Evolutionary conservation across 1,140 invertebrate species (phyloP), one percentile per base, ranked within the genome.

Genomic region (Leptinotarsa lineolata): DNA sequence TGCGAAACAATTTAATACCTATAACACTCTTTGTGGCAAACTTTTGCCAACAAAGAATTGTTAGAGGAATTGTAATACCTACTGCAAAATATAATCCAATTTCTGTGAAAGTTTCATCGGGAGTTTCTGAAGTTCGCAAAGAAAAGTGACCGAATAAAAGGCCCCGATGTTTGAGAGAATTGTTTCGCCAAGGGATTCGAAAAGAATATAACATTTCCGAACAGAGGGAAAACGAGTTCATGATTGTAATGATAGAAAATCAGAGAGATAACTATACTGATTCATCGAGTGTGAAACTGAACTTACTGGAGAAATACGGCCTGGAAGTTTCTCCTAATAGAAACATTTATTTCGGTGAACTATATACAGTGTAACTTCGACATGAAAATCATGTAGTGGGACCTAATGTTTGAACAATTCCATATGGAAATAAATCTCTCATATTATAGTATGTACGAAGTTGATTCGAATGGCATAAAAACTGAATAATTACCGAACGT

Each of bases 21-120:
- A 66, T 66, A 66, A 66, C 22, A 66, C 24, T 66, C 64, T 66
- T 66, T 66, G 64, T 66, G 64, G 64, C n/a, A 8, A 66, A 66
- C 64, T 66, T 66, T 66, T 46, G 12, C 39, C 64, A 66, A 66
- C 64, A 39, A 44, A 44, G 64, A 39, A 66, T 66, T 66, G 64
- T 39, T 66, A 16, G 39, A 30, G 39, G 18, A 66, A 66, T 39
- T 66, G 64, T 66, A 66, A 66, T 66, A 66, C 64, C 64, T 18
- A 39, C 64, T 30, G 64, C 22, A 39, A 66, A 66, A 66, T 39
- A 66, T 66, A 66, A 66, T 66, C 64, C 39, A 66, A 66, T 66
- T 66, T 66, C 39, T 66, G 64, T 30, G 30, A 39, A 66, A 66
- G 22, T 66, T 66, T 44, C 39, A 66, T 66, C 64, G 13, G 22